phyloP scores from a whole-genome alignment of 2,888 invertebrate species.

The Scelioninae gen. 1 region DNA sequence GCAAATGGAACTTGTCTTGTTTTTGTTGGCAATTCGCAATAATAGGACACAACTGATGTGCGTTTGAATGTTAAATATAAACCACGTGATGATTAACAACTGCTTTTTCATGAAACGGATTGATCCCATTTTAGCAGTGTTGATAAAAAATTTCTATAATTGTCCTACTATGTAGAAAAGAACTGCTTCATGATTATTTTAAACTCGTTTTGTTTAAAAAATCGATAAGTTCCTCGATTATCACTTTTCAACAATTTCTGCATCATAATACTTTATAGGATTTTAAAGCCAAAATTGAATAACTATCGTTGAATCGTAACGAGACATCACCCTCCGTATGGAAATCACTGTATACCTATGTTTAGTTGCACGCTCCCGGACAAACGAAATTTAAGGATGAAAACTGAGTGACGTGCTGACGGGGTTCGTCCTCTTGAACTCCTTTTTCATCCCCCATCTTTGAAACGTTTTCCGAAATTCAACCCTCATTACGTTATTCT shows the following conservation, averaged over 20 bases:
- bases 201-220: slow-evolving; percentile 58
- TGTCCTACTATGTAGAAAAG: no score
- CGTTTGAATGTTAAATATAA: no score
- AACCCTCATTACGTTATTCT: slow-evolving; percentile 75
- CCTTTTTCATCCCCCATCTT: slow-evolving; percentile 65
- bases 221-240: slow-evolving; percentile 77
- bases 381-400: slow-evolving; percentile 81
- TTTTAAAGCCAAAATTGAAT: slow-evolving; percentile 83
- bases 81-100: no score
- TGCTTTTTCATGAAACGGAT: no score
- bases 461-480: slow-evolving; percentile 39
- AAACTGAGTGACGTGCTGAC: slow-evolving; percentile 82
- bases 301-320: slow-evolving; percentile 79
- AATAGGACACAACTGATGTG: no score
- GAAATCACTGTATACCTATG: slow-evolving; percentile 76
- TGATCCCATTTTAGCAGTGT: no score
- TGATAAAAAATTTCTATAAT: no score
- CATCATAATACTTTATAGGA: slow-evolving; percentile 82
- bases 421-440: slow-evolving; percentile 72
- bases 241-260: slow-evolving; percentile 71
- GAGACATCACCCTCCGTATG: slow-evolving; percentile 79
- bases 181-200: no score
- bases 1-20: no score
- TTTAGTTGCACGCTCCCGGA: slow-evolving; percentile 56
- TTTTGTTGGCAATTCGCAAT: no score